phyloP scores from a whole-genome alignment of 2,888 invertebrate species.

The Serripes groenlandicus region DNA sequence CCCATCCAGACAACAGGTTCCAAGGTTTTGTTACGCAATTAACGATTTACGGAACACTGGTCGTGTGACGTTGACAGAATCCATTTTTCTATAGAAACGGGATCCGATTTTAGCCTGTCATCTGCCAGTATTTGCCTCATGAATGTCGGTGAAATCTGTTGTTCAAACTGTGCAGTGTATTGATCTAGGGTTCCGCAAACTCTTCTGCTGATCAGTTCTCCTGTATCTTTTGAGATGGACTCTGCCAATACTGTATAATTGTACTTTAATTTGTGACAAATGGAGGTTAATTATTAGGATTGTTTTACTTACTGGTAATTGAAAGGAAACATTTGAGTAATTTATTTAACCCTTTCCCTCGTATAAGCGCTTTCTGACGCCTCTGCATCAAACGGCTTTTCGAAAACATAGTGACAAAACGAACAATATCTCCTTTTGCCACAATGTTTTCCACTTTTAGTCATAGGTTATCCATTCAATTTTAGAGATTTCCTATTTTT shows the following conservation, averaged over 20 bases:
- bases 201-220: too few species aligned
- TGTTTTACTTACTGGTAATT: too few species aligned
- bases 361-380: too few species aligned
- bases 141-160: not conserved
- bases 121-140: not conserved
- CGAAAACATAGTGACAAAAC: conserved; percentile 3
- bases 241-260: too few species aligned
- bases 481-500: too few species aligned
- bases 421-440: not conserved
- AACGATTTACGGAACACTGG: conserved; percentile 7
- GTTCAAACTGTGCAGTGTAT: not conserved
- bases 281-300: too few species aligned
- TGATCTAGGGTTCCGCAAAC: not conserved
- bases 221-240: too few species aligned
- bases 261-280: too few species aligned
- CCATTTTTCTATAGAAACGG: conserved; percentile 15
- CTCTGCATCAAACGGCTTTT: not conserved
- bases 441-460: conserved; percentile 1
- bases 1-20: not conserved
- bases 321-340: too few species aligned
- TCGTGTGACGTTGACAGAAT: conserved; percentile 11
- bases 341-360: not conserved
- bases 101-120: not conserved
- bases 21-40: conserved; percentile 4
- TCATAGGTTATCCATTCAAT: too few species aligned